Conservation (phyloP, 2,113 vertebrate species). For the Collichthys lucidus region DNA sequence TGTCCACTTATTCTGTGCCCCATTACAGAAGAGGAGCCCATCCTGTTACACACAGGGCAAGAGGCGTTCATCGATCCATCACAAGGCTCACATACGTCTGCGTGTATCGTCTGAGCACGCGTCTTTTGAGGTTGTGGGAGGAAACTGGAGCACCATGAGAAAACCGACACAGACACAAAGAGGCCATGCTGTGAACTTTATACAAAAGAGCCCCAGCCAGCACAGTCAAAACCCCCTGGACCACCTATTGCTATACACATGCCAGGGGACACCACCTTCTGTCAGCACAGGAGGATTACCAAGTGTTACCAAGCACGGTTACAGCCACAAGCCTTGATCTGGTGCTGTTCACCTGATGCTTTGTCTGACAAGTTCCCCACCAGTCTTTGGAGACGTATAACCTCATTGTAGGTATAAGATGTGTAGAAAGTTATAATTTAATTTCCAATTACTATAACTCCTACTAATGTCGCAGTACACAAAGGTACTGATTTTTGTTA, state of each 20-base stretch:
- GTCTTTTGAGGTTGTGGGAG: background rate
- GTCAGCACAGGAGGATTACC: background rate
- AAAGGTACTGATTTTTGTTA: background rate
- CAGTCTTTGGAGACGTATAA: background rate
- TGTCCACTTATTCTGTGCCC: background rate
- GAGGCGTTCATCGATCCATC: background rate
- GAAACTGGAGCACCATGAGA: background rate
- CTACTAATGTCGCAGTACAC: background rate
- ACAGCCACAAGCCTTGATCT: background rate
- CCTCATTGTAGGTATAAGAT: background rate
- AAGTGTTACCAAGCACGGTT: background rate
- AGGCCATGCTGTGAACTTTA: background rate
- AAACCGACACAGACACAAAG: background rate
- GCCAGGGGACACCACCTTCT: background rate
- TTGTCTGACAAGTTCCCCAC: background rate
- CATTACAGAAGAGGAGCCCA: no score
- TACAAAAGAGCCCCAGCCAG: no score
- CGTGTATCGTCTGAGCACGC: background rate
- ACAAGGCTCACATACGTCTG: background rate
- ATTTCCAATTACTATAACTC: background rate
- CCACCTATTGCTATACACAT: background rate
- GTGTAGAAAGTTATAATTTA: background rate
- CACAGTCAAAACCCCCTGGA: background rate
- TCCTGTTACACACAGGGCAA: no score
- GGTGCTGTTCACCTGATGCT: background rate